phyloP scores from a whole-genome alignment of 1,140 invertebrate species.

The Drosophila jambulina region DNA sequence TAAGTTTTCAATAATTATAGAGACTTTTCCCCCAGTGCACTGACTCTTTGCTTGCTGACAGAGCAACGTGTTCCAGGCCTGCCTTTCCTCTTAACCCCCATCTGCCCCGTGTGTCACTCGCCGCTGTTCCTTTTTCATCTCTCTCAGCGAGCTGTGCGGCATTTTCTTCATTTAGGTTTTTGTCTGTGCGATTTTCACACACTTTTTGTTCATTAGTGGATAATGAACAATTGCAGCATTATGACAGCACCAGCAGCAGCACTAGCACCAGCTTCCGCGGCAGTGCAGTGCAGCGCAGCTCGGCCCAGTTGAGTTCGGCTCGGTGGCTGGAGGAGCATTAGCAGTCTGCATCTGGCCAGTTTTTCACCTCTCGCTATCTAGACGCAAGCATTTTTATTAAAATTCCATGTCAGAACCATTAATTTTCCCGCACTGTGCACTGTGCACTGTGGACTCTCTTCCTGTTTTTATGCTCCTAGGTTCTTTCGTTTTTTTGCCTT shows the following conservation, averaged over 20 bases:
- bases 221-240: conserved; percentile 84
- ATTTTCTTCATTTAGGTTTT: conserved; percentile 81
- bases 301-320: conserved; percentile 18
- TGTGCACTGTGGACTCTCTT: conserved; percentile 7
- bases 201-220: conserved; percentile 84
- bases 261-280: conserved; percentile 19
- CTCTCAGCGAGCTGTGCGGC: conserved; percentile 67
- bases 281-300: conserved; percentile 7
- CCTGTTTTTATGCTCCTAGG: conserved; percentile 39
- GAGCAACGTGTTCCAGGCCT: conserved; percentile 71
- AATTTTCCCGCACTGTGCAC: conserved; percentile 72
- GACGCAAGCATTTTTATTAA: conserved; percentile 82
- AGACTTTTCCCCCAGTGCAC: conserved; percentile 7
- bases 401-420: conserved; percentile 79
- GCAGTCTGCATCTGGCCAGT: conserved; percentile 67
- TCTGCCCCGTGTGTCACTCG: conserved; percentile 36
- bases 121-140: conserved; percentile 72
- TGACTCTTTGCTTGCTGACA: conserved; percentile 69
- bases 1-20: neutral
- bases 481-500: conserved; percentile 13
- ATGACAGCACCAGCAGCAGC: conserved; percentile 65
- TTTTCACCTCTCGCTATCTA: conserved; percentile 76
- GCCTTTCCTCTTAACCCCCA: conserved; percentile 27
- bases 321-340: conserved; percentile 36
- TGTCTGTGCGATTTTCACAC: conserved; percentile 73